Base-by-base conservation (phyloP, 2,888 invertebrate genomes). In the Cordylochernes scorpioides region DNA sequence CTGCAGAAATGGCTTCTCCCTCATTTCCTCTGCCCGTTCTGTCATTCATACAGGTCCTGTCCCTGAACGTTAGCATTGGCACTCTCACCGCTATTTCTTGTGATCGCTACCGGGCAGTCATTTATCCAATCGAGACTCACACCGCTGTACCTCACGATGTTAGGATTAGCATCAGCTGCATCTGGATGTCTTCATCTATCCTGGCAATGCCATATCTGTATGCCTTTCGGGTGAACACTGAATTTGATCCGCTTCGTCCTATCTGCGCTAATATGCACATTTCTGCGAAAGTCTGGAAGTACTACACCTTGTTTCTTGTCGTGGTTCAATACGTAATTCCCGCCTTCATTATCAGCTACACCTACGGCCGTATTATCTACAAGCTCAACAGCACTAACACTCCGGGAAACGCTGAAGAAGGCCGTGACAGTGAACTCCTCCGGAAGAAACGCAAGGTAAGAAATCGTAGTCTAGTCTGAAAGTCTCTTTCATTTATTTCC, bases 31-130 rank as follows among this genome's bases (percentile, higher is more conserved):
- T 82, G 82, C 49, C 66, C 72, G 0, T 70, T 80, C 50, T 77
- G 78, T 42, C 78, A 1, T 82, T 77, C 53, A 69, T 78, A 7
- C 31, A 34, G 17, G 68, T 71, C 1, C 57, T 82, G 10, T 71
- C 72, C 40, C 75, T 82, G 2, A 77, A 73, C 47, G 77, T 80
- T n/a, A 74, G 74, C 42, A 72, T 82, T 17, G 73, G 78, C 48
- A 80, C 80, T 0, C 55, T 82, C 13, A 75, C 75, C 8, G 74
- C 74, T 29, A 77, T 80, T 33, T 75, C 80, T 1, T 63, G 78
- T 31, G 80, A 82, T 54, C 62, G 80, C 15, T 77, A 78, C 52
- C 49, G 49, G 13, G 55, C 56, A n/a, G 53, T 58, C 13, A 42
- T 57, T 15, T 49, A 51, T 33, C 56, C 55, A 0, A 42, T 57